Conservation (phyloP, 1,140 invertebrate genomes). For the Drosophila repletoides region DNA sequence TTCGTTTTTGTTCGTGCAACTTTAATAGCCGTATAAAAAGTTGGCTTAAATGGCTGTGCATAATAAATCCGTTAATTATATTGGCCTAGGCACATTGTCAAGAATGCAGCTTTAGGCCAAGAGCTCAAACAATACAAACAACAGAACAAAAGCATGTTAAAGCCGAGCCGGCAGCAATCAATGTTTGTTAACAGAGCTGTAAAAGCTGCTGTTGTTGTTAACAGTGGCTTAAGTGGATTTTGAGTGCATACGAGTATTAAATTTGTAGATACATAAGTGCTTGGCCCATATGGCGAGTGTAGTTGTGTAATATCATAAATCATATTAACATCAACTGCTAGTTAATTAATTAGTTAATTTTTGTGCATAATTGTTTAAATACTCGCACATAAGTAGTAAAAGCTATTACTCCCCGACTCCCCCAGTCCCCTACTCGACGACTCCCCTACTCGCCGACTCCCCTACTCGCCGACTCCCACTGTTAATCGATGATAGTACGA, state of each 20-base stretch:
- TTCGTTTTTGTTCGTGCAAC: too few species aligned
- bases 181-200: slow-evolving; percentile 20
- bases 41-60: too few species aligned
- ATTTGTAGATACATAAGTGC: neutral
- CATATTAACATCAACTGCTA: neutral
- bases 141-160: neutral
- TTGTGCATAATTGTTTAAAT: slow-evolving; percentile 11
- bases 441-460: neutral
- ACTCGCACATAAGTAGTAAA: slow-evolving; percentile 9
- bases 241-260: neutral
- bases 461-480: too few species aligned
- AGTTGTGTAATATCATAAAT: slow-evolving; percentile 1
- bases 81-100: neutral
- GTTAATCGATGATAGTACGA: too few species aligned
- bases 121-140: neutral
- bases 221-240: neutral
- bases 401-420: too few species aligned
- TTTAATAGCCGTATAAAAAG: neutral
- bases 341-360: slow-evolving; percentile 42
- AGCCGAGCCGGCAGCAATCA: too few species aligned
- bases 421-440: too few species aligned
- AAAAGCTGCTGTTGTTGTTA: neutral
- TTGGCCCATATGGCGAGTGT: neutral
- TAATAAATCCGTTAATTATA: neutral
- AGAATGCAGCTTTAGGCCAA: neutral